phyloP scores from a whole-genome alignment of 2,888 invertebrate species.

The Spilosoma lubricipeda region DNA sequence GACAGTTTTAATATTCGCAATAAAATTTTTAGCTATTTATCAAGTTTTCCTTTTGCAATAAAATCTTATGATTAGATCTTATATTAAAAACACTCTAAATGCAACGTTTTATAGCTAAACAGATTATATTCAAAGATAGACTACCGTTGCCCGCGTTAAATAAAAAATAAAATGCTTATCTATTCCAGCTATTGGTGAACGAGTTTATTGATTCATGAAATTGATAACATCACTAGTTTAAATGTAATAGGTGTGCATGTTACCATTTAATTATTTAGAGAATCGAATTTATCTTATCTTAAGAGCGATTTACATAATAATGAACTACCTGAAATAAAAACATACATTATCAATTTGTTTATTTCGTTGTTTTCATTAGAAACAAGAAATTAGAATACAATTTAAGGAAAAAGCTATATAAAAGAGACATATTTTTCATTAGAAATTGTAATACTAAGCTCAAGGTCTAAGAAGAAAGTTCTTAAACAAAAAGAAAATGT shows the following conservation, averaged over 20 bases:
- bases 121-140: slow-evolving; percentile 39
- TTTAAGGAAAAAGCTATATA: background rate
- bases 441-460: too few species aligned
- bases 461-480: background rate
- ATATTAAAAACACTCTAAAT: slow-evolving; percentile 11
- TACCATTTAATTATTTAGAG: slow-evolving; percentile 47
- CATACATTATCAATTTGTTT: background rate
- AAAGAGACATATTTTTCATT: background rate
- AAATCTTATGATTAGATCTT: background rate
- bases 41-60: slow-evolving; percentile 8
- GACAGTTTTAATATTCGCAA: background rate
- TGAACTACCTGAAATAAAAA: slow-evolving; percentile 42
- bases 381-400: background rate
- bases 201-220: slow-evolving; percentile 57
- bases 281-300: slow-evolving; percentile 50
- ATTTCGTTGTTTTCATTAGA: background rate
- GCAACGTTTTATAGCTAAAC: slow-evolving; percentile 29
- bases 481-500: too few species aligned
- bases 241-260: slow-evolving; percentile 27
- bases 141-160: slow-evolving; percentile 45
- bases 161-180: slow-evolving; percentile 44
- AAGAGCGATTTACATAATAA: slow-evolving; percentile 47
- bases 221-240: slow-evolving; percentile 45
- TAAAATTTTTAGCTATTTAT: background rate
- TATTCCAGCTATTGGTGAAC: slow-evolving; percentile 50